phyloP scores from a whole-genome alignment of 2,797 vertebrate species.

The Pteropus rufus region DNA sequence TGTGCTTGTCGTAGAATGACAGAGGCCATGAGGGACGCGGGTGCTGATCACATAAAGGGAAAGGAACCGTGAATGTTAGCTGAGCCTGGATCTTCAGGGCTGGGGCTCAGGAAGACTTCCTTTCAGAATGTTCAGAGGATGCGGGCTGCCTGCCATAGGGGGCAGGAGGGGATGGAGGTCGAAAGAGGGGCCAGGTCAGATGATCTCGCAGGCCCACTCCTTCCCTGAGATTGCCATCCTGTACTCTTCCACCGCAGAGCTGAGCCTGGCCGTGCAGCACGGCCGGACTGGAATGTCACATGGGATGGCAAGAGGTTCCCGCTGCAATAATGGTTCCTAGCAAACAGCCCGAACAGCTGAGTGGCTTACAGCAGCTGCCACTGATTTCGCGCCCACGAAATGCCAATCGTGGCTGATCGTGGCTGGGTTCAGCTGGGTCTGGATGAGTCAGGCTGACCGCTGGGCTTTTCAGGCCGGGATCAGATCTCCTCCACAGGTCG shows the following conservation, averaged over 20 bases:
- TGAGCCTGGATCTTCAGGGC: background rate
- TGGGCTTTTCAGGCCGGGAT: background rate
- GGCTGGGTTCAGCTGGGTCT: background rate
- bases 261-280: background rate
- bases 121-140: background rate
- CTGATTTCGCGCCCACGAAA: fast-evolving
- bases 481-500: background rate
- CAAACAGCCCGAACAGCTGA: background rate
- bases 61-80: background rate
- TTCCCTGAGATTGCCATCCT: background rate
- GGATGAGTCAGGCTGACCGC: background rate
- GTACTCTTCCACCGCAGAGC: fast-evolving
- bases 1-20: background rate
- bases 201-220: no score
- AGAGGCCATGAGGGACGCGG: fast-evolving
- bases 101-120: background rate
- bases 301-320: background rate
- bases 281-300: background rate
- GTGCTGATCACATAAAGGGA: background rate
- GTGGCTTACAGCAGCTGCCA: background rate
- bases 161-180: background rate
- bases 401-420: background rate
- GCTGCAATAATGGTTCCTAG: fast-evolving
- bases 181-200: no score
- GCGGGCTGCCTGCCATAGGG: no score